These are phyloP conservation scores for Notocelia uddmanniana DNA, from an alignment of 2,888 invertebrate species.

Conservation along the genomic window DNA sequence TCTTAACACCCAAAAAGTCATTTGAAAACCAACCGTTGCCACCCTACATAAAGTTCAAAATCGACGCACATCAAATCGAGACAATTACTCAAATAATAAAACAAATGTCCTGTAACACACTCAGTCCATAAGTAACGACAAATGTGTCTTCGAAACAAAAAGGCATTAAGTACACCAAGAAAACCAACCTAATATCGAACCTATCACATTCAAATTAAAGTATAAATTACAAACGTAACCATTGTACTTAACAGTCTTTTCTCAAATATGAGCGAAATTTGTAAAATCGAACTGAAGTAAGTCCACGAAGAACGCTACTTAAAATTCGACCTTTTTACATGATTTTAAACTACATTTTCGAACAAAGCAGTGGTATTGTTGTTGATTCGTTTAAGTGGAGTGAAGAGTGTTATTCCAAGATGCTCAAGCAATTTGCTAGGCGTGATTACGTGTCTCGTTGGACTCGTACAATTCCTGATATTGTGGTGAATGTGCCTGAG, in stretches of 20 bases:
- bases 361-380: neutral
- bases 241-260: neutral
- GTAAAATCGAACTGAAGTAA: neutral
- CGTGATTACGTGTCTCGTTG: slow-evolving; percentile 29
- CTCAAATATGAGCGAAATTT: neutral
- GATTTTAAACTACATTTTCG: neutral
- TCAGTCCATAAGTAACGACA: slow-evolving; percentile 7
- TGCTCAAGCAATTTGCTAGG: slow-evolving; percentile 18
- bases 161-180: neutral
- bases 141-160: neutral
- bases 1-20: neutral
- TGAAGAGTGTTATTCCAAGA: slow-evolving; percentile 9
- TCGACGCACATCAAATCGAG: neutral
- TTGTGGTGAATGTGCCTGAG: slow-evolving; percentile 10
- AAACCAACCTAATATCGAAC: neutral
- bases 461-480: slow-evolving; percentile 2
- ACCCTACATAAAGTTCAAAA: neutral
- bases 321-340: neutral
- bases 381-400: neutral
- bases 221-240: neutral
- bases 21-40: neutral
- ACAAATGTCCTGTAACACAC: slow-evolving; percentile 11
- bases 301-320: neutral
- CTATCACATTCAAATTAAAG: neutral
- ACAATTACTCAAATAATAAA: neutral